Percentiles rank a stretch among this genome's conserved stretches.
phyloP scores from a whole-genome alignment of 2,797 vertebrate species.

The Syngnathus acus region DNA sequence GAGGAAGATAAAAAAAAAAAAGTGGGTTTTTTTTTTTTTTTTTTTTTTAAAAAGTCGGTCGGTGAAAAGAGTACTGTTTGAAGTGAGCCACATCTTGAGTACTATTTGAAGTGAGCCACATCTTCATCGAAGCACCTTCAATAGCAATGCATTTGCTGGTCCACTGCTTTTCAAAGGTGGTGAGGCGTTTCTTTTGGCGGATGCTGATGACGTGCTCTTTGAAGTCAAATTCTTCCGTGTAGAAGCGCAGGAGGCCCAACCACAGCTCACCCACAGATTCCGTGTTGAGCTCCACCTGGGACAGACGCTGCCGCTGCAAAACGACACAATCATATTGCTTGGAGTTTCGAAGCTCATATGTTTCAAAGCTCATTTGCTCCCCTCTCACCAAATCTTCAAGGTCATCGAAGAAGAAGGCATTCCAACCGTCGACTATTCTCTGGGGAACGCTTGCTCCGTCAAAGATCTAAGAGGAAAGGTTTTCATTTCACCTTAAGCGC shows the following conservation, averaged over 20 bases:
- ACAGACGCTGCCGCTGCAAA: conserved; percentile 73
- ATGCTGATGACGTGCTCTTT: conserved; percentile 98
- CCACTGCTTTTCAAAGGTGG: conserved; percentile 98
- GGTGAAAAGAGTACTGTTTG: neutral
- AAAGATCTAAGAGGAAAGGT: conserved; percentile 75
- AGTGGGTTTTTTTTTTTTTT: too few species aligned
- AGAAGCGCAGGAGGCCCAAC: conserved; percentile 92
- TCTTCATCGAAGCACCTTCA: conserved; percentile 73
- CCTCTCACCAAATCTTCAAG: conserved; percentile 84
- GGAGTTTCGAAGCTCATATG: too few species aligned
- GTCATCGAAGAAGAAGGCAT: conserved; percentile 93
- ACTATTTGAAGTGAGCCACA: too few species aligned
- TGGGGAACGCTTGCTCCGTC: conserved; percentile 84
- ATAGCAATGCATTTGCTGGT: conserved; percentile 98
- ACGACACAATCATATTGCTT: too few species aligned
- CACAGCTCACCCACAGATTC: conserved; percentile 94
- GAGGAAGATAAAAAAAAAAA: neutral
- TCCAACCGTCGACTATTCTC: conserved; percentile 98
- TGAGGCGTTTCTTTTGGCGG: conserved; percentile 88
- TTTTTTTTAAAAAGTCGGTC: conserved; percentile 9
- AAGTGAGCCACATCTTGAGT: too few species aligned
- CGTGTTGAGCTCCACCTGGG: conserved; percentile 77
- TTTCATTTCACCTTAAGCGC: neutral
- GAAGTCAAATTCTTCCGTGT: conserved; percentile 97
- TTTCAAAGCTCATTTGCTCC: too few species aligned